Conservation (phyloP, 2,113 vertebrate genomes). For the Amblyornis subalaris region DNA sequence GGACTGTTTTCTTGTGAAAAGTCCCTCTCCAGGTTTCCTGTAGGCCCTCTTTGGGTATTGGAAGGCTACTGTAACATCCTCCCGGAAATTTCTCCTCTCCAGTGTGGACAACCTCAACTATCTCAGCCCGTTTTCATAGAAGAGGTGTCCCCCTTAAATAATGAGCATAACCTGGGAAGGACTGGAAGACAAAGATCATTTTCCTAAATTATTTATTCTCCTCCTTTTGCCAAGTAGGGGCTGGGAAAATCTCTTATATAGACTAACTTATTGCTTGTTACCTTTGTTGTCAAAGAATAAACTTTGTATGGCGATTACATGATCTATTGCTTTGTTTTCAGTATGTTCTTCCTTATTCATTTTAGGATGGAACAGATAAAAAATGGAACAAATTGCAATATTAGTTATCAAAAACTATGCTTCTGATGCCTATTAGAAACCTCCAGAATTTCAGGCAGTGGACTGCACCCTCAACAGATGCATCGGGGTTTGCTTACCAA, state of each 20-base stretch:
- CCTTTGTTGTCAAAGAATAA: neutral
- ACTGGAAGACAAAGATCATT: neutral
- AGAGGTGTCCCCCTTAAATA: neutral
- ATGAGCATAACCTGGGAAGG: neutral
- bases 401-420: neutral
- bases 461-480: accelerated
- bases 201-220: neutral
- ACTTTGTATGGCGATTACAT: neutral
- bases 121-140: neutral
- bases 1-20: no score
- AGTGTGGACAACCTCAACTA: neutral
- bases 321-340: neutral
- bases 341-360: neutral
- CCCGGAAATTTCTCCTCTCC: neutral
- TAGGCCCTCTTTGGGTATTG: neutral
- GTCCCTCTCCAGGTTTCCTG: neutral
- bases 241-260: neutral
- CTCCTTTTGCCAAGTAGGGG: neutral
- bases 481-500: neutral
- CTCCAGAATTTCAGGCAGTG: neutral
- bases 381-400: neutral
- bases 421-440: neutral
- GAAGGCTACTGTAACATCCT: neutral
- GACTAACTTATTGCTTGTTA: neutral
- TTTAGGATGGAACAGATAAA: neutral